Percentiles rank a stretch among this genome's conserved stretches.
phyloP scores from a whole-genome alignment of 2,888 invertebrate genomes.

The Cantharis rufa region DNA sequence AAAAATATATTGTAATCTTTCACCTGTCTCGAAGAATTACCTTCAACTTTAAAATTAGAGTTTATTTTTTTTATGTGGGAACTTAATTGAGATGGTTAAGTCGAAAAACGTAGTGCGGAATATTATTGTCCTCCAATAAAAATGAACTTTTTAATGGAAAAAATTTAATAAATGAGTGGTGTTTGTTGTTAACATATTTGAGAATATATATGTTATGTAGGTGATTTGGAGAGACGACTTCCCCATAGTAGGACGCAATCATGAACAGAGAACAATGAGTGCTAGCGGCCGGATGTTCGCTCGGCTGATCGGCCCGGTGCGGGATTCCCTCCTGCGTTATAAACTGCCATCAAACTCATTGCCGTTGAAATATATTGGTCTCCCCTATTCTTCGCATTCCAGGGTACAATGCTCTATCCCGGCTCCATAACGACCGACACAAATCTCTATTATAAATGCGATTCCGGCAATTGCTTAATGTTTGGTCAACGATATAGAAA shows the following conservation, averaged over 20 bases:
- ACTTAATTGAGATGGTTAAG: neutral
- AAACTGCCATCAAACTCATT: conserved; percentile 45
- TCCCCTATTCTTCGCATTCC: conserved; percentile 47
- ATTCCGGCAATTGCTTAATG: conserved; percentile 47
- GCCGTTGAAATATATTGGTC: conserved; percentile 47
- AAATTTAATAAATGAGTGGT: neutral
- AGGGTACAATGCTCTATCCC: conserved; percentile 36
- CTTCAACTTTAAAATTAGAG: neutral
- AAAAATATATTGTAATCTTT: neutral
- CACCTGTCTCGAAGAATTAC: neutral
- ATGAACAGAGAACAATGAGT: conserved; percentile 42
- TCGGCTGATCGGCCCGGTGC: conserved; percentile 48
- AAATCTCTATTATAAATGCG: conserved; percentile 44
- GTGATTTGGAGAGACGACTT: conserved; percentile 21
- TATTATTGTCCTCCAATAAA: neutral
- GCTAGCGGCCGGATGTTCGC: conserved; percentile 48
- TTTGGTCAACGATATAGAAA: conserved; percentile 50
- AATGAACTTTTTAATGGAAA: neutral
- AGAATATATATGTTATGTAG: conserved; percentile 7
- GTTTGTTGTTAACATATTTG: conserved; percentile 1
- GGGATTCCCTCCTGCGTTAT: conserved; percentile 42
- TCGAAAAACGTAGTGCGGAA: neutral
- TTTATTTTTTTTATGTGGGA: too few species aligned
- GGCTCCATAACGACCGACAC: conserved; percentile 34
- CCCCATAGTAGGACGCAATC: conserved; percentile 28